Evolutionary conservation across 2,888 invertebrate genomes (phyloP), one percentile per base, ranked within the genome.

Genomic region (Sminthurides aquaticus): DNA sequence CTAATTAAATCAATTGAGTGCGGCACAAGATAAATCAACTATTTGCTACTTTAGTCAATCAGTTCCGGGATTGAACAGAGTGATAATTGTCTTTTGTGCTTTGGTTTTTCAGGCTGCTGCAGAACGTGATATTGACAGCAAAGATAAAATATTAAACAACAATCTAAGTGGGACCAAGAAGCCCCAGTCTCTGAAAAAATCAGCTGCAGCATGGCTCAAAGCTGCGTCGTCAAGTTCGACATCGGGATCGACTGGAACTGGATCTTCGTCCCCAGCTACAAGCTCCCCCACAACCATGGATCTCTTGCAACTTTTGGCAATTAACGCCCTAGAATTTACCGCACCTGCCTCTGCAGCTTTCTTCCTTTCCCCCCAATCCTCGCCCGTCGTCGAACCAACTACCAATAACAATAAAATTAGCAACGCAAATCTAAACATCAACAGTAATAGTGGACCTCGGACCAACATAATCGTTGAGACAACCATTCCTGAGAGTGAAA

Each of bases 311-410:
- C 49, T 73, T 34, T 60, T 73, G n/a, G 73, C 73, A 29, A 62
- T 73, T n/a, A 73, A 73, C 62, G 73, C 73, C 8, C 59, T 73
- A 5, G 73, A 73, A 54, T 69, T 73, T 29, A 73, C 73, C 1
- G 71, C 69, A 5, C 73, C 73, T 27, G 70, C 69, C 11, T 70
- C 68, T 0, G 62, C 68, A 2, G 64, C 66, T 28, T 68, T 66
- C 62, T 69, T 69, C 27, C 67, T 69, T 1, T 60, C 29, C 20
- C 27, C 62, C 2, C 54, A 49, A 48, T 49, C 48, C 2, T 15
- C 61, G 57, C 56, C 64, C 49, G 11, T 49, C 2, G 24, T 34
- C 11, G 56, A 8, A 20, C 5, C 52, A 5, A 52, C 52, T 18
- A 25, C 25, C 26, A 56, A 43, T 27, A 56, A 57, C 48, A 28